A percentile compares a stretch with the other conserved stretches of the same genome.
Evolutionary conservation across 1,140 invertebrate species (phyloP).

Genomic region (Cotesia chilonis): DNA sequence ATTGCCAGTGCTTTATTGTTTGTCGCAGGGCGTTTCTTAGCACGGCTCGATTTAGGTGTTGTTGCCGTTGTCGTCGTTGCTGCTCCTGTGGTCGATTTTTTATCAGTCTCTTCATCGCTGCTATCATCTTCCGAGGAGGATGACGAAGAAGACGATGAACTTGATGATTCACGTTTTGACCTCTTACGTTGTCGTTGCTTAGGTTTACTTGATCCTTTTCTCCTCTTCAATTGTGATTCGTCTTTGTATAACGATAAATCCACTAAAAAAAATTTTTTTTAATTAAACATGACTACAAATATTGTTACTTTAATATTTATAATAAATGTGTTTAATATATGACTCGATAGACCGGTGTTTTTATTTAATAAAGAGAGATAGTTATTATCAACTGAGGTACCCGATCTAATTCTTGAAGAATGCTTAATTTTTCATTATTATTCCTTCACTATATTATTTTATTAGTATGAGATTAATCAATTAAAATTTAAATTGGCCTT

Average conservation of each 20-base stretch:
- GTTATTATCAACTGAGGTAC: too few species aligned
- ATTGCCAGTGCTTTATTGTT: conserved; percentile 54
- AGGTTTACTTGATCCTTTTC: conserved; percentile 59
- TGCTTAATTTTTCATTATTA: too few species aligned
- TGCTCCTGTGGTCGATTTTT: conserved; percentile 37
- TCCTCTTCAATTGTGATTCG: conserved; percentile 80
- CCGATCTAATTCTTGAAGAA: too few species aligned
- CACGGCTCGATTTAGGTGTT: conserved; percentile 48
- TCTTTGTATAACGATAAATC: conserved; percentile 82
- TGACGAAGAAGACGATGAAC: conserved; percentile 1
- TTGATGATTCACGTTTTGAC: conserved; percentile 44
- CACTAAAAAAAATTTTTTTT: conserved; percentile 66
- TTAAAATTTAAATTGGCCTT: too few species aligned
- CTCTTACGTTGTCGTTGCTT: conserved; percentile 57
- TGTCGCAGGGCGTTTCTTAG: conserved; percentile 51
- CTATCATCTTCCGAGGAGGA: conserved; percentile 44
- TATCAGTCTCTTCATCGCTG: conserved; percentile 31
- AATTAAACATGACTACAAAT: too few species aligned
- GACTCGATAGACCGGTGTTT: too few species aligned
- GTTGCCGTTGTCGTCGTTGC: conserved; percentile 43
- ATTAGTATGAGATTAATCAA: too few species aligned
- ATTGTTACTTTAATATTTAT: background rate
- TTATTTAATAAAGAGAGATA: too few species aligned
- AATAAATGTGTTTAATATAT: too few species aligned
- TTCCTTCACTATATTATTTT: too few species aligned